A percentile compares a stretch with the other conserved stretches of the same genome.
Conservation (phyloP, 2,797 vertebrate species). For the Enteromius trimaculatus region DNA sequence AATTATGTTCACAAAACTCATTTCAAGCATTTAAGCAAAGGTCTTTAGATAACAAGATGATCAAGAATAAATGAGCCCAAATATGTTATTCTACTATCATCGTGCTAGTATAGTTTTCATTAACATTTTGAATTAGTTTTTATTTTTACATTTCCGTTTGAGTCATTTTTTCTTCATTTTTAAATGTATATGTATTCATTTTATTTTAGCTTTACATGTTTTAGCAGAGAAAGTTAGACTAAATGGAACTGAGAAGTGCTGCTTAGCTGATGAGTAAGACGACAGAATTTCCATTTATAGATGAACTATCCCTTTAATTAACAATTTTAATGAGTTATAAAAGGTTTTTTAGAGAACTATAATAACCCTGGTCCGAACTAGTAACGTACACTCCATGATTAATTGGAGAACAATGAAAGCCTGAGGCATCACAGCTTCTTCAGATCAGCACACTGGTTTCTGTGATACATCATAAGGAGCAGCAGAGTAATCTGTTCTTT, state of each 20-base stretch:
- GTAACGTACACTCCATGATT: background rate
- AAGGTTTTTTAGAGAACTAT: background rate
- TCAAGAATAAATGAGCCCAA: background rate
- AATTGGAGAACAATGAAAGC: background rate
- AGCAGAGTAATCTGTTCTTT: background rate
- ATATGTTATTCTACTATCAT: background rate
- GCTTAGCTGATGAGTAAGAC: background rate
- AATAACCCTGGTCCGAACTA: background rate
- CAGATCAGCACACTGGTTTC: background rate
- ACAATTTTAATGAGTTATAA: background rate
- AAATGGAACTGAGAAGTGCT: background rate
- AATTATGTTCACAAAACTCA: background rate
- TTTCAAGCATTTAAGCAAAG: background rate
- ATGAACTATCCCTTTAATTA: background rate
- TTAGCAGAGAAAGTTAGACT: background rate
- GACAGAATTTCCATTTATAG: background rate
- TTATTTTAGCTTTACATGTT: background rate
- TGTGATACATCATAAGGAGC: background rate
- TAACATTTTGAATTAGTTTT: background rate
- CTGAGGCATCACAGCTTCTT: background rate
- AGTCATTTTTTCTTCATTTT: background rate
- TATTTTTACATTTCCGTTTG: background rate
- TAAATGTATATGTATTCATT: background rate
- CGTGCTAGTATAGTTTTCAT: background rate
- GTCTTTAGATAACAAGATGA: background rate